Evolutionary conservation across 2,888 invertebrate species (phyloP).

Genomic region (Lutraria lutraria): DNA sequence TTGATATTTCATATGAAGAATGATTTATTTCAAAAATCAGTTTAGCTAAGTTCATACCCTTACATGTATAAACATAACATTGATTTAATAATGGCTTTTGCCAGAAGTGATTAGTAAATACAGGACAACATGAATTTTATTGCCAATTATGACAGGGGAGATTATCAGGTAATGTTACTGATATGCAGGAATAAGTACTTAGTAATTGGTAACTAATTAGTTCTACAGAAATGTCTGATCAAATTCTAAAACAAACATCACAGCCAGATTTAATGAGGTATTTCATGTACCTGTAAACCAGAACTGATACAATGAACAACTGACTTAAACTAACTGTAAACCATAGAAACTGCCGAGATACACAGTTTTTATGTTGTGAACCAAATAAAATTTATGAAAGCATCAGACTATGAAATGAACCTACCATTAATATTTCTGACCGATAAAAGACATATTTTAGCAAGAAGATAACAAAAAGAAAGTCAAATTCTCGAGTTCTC

Average conservation of each 20-base stretch:
- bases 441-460: background rate
- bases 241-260: background rate
- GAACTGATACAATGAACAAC: background rate
- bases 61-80: too few relatives aligned
- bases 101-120: too few relatives aligned
- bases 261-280: background rate
- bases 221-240: background rate
- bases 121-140: too few relatives aligned
- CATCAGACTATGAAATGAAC: background rate
- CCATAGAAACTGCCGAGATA: background rate
- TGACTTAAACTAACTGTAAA: background rate
- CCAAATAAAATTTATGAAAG: background rate
- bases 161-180: background rate
- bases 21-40: too few relatives aligned
- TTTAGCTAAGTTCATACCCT: too few relatives aligned
- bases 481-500: background rate
- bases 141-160: too few relatives aligned
- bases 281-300: background rate
- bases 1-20: too few relatives aligned
- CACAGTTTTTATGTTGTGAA: background rate
- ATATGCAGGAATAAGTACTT: background rate
- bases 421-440: background rate
- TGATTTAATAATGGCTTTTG: too few relatives aligned
- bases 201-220: background rate
- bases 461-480: background rate